Evolutionary conservation across 30 jellyfish, hydroid and myxozoan species (phyloP), one percentile per base, ranked within the genome.

Genomic region (Cassiopea xamachana): DNA sequence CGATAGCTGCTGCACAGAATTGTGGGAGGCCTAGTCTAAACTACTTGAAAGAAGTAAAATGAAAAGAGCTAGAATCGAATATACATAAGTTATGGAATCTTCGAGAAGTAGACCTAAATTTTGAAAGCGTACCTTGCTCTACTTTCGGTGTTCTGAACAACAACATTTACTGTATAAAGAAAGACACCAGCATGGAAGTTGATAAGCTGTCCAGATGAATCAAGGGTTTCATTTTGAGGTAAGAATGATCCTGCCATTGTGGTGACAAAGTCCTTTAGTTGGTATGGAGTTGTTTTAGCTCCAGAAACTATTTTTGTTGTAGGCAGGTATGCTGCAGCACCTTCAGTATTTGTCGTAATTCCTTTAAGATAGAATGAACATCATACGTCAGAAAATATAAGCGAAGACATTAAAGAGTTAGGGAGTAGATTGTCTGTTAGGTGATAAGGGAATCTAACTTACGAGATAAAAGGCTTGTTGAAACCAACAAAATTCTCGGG

Each of bases 101-200:
- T 27, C 39, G 39, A 48, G 7, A 17, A 3, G 64, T 0, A 55
- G 64, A 55, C 12, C 7, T 55, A 6, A 55, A 0, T 55, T 10
- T 6, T 3, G 7, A 55, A 6, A 55, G 10, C 64, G 64, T 48
- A 93, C 98, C 95, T 82, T 1, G 78, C 80, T 49, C 81, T 46
- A 46, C 88, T n/a, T 16, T 81, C 78, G 3, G 91, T 49, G 82
- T 93, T 93, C 74, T 72, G 70, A 43, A 93, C 90, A 15, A 93
- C 80, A 68, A 88, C 50, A 80, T 85, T 89, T 1, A 83, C 89
- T 8, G 98, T 76, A 59, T 80, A 58, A 12, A 86, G 75, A 91
- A 93, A 93, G 10, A 93, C 95, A 1, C 98, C 98, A 4, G 96
- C 94, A n/a, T 94, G 94, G 69, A 93, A 84, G 71, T 88, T 87